phyloP scores from a whole-genome alignment of 2,113 vertebrate genomes.

The Albula goreensis region DNA sequence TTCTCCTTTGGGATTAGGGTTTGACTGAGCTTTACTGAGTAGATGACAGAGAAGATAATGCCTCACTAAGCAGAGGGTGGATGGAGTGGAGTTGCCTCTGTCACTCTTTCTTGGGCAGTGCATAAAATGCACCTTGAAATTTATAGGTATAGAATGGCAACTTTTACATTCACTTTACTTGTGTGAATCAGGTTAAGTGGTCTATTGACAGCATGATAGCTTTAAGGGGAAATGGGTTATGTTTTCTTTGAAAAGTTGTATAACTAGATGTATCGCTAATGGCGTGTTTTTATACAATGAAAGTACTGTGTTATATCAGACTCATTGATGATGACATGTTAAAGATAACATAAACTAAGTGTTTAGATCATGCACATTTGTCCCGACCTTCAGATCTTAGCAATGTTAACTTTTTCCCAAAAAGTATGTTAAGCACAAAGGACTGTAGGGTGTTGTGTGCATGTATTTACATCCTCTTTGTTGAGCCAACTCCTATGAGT shows the following conservation, averaged over 20 bases:
- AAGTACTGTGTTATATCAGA: conserved; percentile 13
- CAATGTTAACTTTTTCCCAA: conserved; percentile 29
- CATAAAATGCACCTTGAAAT: background rate
- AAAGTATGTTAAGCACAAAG: conserved; percentile 10
- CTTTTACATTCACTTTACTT: conserved; percentile 5
- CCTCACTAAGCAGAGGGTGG: conserved; percentile 41
- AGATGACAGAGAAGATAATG: conserved; percentile 58
- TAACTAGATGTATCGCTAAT: conserved; percentile 14
- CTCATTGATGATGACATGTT: conserved; percentile 12
- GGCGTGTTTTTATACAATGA: conserved; percentile 20
- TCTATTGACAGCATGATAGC: conserved; percentile 23
- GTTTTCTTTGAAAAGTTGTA: conserved; percentile 21
- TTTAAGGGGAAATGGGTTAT: conserved; percentile 29
- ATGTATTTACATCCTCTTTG: conserved; percentile 40
- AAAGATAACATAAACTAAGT: conserved; percentile 33
- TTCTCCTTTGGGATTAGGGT: conserved; percentile 55
- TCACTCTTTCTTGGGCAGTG: background rate
- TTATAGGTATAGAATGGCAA: background rate
- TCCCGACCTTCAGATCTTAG: conserved; percentile 17
- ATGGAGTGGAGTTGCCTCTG: conserved; percentile 8
- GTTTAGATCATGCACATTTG: conserved; percentile 26
- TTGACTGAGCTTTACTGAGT: conserved; percentile 51
- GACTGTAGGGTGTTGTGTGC: conserved; percentile 33
- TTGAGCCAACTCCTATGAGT: conserved; percentile 46
- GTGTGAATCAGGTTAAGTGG: conserved; percentile 25